Base-by-base conservation (phyloP, 2,888 invertebrate species). In the Melinopterus prodromus region DNA sequence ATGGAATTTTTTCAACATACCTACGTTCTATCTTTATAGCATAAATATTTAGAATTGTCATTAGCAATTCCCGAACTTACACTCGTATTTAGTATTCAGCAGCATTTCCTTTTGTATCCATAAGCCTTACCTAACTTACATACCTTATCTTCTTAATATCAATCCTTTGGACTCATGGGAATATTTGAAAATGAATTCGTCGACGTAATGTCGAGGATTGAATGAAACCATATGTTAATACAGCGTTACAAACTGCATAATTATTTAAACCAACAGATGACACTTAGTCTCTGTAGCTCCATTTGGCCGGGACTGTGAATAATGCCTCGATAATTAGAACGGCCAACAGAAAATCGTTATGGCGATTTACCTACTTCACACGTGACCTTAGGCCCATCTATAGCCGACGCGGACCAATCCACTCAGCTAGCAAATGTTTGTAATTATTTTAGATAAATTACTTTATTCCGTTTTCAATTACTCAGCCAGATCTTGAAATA, bases 211-310 rank as follows among this genome's bases (percentile, higher is more conserved):
- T 6, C 9, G 53, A 53, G 9, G 53, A 53, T 53, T 53, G 53
- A 53, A 53, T 53, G 53, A 53, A 53, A 53, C 53, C 53, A 53
- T 74, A 26, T 74, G 74, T 74, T 74, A 74, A 74, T 74, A 74
- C 37, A n/a, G 15, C 74, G 6, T 74, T 74, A 74, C 37, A 74
- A 36, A 74, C n/a, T n/a, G 74, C 74, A 35, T 37, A 74, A 74
- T 74, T 74, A 74, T 74, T 74, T 74, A 74, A 74, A 74, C 74
- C 37, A 74, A 74, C 74, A 37, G 35, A 37, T 37, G 74, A 74
- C 74, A 36, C 74, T 74, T 74, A 53, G 53, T 53, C 9, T 12
- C 9, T 12, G 53, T 53, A 53, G 9, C 53, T 53, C 53, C 53
- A 53, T 53, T 53, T 53, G 53, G 53, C 53, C 53, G 53, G 53